Base-by-base conservation (phyloP, 2,113 vertebrate species). In the Sinocyclocheilus rhinocerous region DNA sequence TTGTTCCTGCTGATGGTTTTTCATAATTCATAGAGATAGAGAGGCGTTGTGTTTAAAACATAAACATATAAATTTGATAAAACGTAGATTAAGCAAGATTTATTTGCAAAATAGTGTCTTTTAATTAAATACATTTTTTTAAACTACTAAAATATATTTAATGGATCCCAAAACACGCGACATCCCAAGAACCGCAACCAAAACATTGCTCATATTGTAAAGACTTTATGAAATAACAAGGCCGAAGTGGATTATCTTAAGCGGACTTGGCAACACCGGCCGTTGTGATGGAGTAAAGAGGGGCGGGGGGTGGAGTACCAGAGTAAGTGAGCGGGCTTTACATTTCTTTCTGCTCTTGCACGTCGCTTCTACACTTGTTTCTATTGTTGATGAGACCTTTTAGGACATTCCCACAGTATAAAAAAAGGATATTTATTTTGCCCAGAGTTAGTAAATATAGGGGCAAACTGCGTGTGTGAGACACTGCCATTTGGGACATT, bases 291-390 rank as follows among this genome's bases (percentile, higher is more conserved):
- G 85, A 91, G 90, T 87, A 79, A 61, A 84, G 83, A 59, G 36
- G 65, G 82, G 90, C 89, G 90, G 91, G 91, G 93, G 91, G 92
- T 33, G 90, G 91, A 90, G 89, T 89, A 79, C 90, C 89, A 88
- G 93, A 92, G 93, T 91, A 91, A 91, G 90, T 92, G 92, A 92
- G 93, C 90, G 91, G 87, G 92, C 90, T 92, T 90, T 88, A 86
- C 93, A 90, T 86, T 91, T 83, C 90, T 91, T 48, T 87, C 70
- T 86, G 33, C 81, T 89, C 86, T 87, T 76, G 89, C 92, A 91
- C 91, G 92, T 91, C 88, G 90, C 93, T 92, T 89, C 88, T 90
- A 90, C 94, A 94, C 94, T 95, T 95, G 94, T 89, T 94, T 93
- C 93, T 90, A 90, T 92, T 94, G 93, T 93, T 94, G 93, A 61